A percentile compares a stretch with the other conserved stretches of the same genome.
phyloP scores from a whole-genome alignment of 2,888 invertebrate species.

The Napeogenes inachia region DNA sequence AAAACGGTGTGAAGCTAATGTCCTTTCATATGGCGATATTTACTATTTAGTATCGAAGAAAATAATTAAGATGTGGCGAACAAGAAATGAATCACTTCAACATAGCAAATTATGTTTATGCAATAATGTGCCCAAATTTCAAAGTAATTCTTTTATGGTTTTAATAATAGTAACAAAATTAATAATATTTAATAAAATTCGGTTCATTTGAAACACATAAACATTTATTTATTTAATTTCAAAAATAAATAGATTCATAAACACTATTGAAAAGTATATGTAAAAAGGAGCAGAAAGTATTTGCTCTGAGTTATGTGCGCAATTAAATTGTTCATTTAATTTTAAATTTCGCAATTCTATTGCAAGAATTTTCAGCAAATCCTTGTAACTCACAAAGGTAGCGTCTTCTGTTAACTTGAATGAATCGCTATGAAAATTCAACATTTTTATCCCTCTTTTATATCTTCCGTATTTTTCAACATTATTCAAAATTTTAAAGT shows the following conservation, averaged over 20 bases:
- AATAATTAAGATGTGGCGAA: slow-evolving; percentile 37
- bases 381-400: slow-evolving; percentile 32
- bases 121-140: slow-evolving; percentile 26
- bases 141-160: slow-evolving; percentile 11
- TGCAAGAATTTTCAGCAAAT: slow-evolving; percentile 39
- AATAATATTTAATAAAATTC: slow-evolving; percentile 20
- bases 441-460: slow-evolving; percentile 9
- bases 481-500: background rate
- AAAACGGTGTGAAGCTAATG: slow-evolving; percentile 18
- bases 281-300: slow-evolving; percentile 5
- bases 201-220: too few species aligned
- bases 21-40: slow-evolving; percentile 41
- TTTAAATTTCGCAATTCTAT: slow-evolving; percentile 39
- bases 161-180: slow-evolving; percentile 25
- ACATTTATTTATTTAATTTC: too few species aligned
- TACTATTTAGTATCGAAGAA: slow-evolving; percentile 42
- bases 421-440: slow-evolving; percentile 6
- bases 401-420: slow-evolving; percentile 2
- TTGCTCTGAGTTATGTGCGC: slow-evolving; percentile 29
- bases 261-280: too few species aligned
- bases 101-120: slow-evolving; percentile 29
- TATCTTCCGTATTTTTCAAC: slow-evolving; percentile 7
- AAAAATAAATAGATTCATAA: too few species aligned
- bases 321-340: slow-evolving; percentile 41
- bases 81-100: slow-evolving; percentile 20